phyloP scores from a whole-genome alignment of 1,140 invertebrate genomes.

The Procambarus virginalis region DNA sequence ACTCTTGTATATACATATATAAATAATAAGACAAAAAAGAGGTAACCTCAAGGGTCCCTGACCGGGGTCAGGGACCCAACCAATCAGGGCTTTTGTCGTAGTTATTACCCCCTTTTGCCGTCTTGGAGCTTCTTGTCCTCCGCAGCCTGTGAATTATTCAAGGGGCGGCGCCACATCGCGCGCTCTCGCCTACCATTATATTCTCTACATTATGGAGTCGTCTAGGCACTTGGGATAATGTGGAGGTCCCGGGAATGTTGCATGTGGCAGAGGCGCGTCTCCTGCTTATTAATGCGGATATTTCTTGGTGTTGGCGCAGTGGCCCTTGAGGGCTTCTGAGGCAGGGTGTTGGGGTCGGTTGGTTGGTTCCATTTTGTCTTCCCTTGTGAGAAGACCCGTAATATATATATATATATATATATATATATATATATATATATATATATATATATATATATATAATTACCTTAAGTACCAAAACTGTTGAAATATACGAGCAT shows the following conservation, averaged over 20 bases:
- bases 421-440: too few species aligned
- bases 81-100: not conserved
- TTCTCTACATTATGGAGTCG: not conserved
- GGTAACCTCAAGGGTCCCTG: too few species aligned
- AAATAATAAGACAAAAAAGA: too few species aligned
- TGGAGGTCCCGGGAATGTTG: not conserved
- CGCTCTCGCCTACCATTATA: not conserved
- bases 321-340: not conserved
- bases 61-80: not conserved
- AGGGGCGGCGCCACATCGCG: not conserved
- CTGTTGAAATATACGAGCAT: too few species aligned
- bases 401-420: too few species aligned
- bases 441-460: too few species aligned
- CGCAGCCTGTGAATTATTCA: not conserved
- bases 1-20: too few species aligned
- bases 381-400: too few species aligned
- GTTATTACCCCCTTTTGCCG: not conserved
- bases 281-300: not conserved
- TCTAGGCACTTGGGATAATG: not conserved
- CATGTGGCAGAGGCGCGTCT: not conserved
- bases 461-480: too few species aligned
- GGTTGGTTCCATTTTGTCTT: too few species aligned
- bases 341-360: too few species aligned
- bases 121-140: not conserved
- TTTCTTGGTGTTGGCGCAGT: not conserved